phyloP scores from a whole-genome alignment of 2,888 invertebrate genomes.

The Diaphora mendica region DNA sequence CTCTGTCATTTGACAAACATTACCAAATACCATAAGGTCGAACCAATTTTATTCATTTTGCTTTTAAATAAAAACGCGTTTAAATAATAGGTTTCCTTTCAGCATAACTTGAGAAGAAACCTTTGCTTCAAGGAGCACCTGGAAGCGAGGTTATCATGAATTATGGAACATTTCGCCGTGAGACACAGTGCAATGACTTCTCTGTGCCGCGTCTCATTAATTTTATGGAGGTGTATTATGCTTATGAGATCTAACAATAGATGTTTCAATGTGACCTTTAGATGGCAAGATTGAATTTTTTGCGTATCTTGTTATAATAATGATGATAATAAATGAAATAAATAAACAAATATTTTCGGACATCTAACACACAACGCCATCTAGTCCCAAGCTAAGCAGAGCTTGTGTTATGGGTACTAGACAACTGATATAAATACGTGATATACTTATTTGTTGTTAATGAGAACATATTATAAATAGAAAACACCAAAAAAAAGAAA shows the following conservation, averaged over 20 bases:
- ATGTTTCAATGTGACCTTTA: background rate
- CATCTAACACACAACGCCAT: no score
- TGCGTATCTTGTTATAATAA: background rate
- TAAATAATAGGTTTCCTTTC: conserved; percentile 23
- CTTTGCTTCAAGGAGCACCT: conserved; percentile 42
- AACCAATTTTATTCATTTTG: conserved; percentile 20
- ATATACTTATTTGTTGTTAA: no score
- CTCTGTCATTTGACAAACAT: background rate
- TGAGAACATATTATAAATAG: no score
- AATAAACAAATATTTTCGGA: no score
- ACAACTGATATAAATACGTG: no score
- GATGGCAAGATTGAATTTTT: background rate
- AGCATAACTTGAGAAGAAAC: conserved; percentile 9
- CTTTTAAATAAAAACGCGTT: conserved; percentile 7
- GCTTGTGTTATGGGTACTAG: no score
- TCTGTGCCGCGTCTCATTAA: conserved; percentile 41
- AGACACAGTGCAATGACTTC: conserved; percentile 40
- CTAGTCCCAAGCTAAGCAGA: no score
- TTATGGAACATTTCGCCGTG: conserved; percentile 37
- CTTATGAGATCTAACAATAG: conserved; percentile 5
- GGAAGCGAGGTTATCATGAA: conserved; percentile 42
- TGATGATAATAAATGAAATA: no score
- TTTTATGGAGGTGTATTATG: conserved; percentile 32
- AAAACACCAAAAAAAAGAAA: no score
- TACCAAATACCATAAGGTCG: background rate